Conservation (phyloP, 2,797 vertebrate species). For the Mastacembelus armatus region DNA sequence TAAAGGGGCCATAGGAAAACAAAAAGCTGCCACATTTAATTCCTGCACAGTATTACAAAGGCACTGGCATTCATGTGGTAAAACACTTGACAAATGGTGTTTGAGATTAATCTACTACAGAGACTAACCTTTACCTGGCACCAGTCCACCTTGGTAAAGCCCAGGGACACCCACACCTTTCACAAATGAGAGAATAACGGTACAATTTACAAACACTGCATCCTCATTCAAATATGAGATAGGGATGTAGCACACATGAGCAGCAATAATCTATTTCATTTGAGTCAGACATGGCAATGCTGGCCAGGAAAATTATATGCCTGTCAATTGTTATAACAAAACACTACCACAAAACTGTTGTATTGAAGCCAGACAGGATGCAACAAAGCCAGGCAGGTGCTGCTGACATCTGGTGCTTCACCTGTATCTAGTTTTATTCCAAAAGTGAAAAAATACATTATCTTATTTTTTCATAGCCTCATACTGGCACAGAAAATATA, state of each 20-base stretch:
- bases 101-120: constrained; percentile 7
- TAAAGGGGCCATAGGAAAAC: constrained; percentile 46
- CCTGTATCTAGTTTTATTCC: not conserved
- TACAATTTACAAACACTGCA: not conserved
- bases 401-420: not conserved
- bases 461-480: no score
- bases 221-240: not conserved
- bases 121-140: constrained; percentile 90
- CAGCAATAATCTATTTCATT: not conserved
- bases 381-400: not conserved
- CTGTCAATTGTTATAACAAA: not conserved
- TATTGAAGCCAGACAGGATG: constrained; percentile 6
- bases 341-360: not conserved
- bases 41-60: not conserved
- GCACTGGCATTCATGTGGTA: not conserved
- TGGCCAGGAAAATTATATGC: not conserved
- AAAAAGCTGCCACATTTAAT: not conserved
- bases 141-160: constrained; percentile 90
- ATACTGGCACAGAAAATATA: not conserved
- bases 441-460: not conserved
- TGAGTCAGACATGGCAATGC: not conserved
- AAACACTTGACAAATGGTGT: constrained; percentile 17
- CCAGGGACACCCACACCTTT: constrained; percentile 94
- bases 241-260: not conserved
- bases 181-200: constrained; percentile 35